Evolutionary conservation across 35 echinoderm and acorn worm species (phyloP), one percentile per base, ranked within the genome.

Genomic region (Nesometra sesokonis): DNA sequence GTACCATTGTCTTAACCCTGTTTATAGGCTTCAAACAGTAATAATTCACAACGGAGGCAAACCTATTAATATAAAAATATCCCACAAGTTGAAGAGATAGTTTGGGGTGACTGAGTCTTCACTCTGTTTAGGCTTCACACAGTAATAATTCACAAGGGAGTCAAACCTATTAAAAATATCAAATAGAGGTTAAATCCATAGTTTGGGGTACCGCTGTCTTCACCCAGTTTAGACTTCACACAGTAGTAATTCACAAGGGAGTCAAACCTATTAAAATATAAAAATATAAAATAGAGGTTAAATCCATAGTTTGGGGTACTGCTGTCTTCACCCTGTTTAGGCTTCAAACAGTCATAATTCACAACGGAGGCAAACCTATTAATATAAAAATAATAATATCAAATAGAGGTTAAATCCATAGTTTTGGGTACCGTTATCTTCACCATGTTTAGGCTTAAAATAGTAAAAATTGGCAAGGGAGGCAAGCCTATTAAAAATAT

Each of bases 21-120:
- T 67, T 94, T 98, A 17, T n/a, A n/a, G 96, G 96, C 82, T 99
- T 92, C 47, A 94, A 77, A 57, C 85, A 90, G 87, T 87, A 94
- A 34, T 79, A 97, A 21, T 87, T 84, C n/a, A 88, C 84, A 8
- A 92, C 32, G 0, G 79, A 67, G 33, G 78, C 11, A 86, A 98
- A 98, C 57, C 95, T 83, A 39, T 7, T 17, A 27, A 83, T 27
- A 43, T 78, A 8, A 32, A 78, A 78, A 78, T 78, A 32, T 9
- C n/a, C 7, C 8, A 78, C 4, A n/a, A 5, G 7, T 30, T 30
- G 31, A 3, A 78, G 8, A 5, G 3, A 78, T 43, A 43, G 38
- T 43, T 85, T 46, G 90, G 92, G 11, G 15, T 43, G 38, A 43
- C 38, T 4, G 13, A 7, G 38, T 43, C 38, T 43, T 4, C 38